Percentiles rank a stretch among this genome's conserved stretches.
phyloP scores from a whole-genome alignment of 2,888 invertebrate species.

The Myopa tessellatipennis region DNA sequence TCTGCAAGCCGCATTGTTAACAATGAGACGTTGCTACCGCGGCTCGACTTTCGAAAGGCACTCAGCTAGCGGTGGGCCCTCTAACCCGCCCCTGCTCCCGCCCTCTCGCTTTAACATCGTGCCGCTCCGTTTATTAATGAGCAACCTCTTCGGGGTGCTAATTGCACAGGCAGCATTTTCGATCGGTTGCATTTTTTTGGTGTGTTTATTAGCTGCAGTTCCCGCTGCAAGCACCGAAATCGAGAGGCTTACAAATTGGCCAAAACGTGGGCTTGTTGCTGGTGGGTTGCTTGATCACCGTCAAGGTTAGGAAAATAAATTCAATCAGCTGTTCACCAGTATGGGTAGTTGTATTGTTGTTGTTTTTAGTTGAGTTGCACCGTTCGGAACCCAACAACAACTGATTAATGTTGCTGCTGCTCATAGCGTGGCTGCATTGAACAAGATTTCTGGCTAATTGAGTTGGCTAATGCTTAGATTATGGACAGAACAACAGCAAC shows the following conservation, averaged over 20 bases:
- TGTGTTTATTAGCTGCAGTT: not conserved
- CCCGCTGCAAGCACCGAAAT: no score
- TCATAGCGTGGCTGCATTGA: constrained; percentile 18
- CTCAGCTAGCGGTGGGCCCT: not conserved
- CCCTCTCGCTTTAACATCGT: not conserved
- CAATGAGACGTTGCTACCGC: not conserved
- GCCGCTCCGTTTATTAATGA: not conserved
- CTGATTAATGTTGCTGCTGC: constrained; percentile 37
- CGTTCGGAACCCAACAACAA: constrained; percentile 6
- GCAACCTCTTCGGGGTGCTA: constrained; percentile 6
- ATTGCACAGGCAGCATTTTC: not conserved
- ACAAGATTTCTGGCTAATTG: constrained; percentile 29
- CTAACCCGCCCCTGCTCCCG: not conserved
- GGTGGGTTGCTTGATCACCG: constrained; percentile 8
- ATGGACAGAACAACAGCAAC: not conserved
- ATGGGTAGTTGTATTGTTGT: constrained; percentile 17
- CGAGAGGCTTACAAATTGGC: constrained; percentile 24
- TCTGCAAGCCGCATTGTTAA: not conserved
- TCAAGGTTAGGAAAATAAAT: constrained; percentile 22
- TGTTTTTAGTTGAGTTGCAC: not conserved
- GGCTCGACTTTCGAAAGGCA: not conserved
- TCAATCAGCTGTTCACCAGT: not conserved
- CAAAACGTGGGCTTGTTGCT: constrained; percentile 22
- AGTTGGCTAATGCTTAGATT: constrained; percentile 7
- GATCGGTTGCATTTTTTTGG: constrained; percentile 3